Evolutionary conservation across 2,888 invertebrate species (phyloP).

Genomic region (Machimus rusticus): DNA sequence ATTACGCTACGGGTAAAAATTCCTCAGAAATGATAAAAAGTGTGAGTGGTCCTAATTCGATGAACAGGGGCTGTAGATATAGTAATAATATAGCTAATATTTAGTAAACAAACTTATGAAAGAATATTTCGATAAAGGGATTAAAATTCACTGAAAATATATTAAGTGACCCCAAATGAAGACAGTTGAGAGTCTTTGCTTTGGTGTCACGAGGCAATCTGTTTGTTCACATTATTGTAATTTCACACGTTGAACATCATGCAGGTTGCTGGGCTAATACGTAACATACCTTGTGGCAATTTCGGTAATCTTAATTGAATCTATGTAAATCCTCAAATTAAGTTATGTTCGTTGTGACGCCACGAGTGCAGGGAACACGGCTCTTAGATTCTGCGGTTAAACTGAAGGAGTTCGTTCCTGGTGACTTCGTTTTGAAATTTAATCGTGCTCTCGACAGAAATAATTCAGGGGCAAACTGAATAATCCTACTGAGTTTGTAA

Average conservation of each 20-base stretch:
- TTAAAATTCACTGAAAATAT: background rate
- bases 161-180: background rate
- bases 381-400: background rate
- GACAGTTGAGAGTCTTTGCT: background rate
- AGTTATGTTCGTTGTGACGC: conserved; percentile 41
- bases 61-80: no score
- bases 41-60: no score
- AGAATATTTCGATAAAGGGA: background rate
- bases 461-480: background rate
- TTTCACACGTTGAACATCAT: background rate
- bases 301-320: conserved; percentile 47
- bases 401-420: background rate
- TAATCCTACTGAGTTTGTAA: conserved; percentile 1
- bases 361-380: background rate
- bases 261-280: background rate
- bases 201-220: background rate
- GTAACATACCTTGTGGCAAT: conserved; percentile 43
- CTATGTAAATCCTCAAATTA: conserved; percentile 46
- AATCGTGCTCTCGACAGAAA: conserved; percentile 1
- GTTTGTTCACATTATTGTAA: background rate
- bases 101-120: background rate
- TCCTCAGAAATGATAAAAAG: no score
- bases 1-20: no score
- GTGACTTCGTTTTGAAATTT: background rate
- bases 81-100: no score